Evolutionary conservation across 1,140 invertebrate genomes (phyloP).

Genomic region (Drosophila pseudoananassae): DNA sequence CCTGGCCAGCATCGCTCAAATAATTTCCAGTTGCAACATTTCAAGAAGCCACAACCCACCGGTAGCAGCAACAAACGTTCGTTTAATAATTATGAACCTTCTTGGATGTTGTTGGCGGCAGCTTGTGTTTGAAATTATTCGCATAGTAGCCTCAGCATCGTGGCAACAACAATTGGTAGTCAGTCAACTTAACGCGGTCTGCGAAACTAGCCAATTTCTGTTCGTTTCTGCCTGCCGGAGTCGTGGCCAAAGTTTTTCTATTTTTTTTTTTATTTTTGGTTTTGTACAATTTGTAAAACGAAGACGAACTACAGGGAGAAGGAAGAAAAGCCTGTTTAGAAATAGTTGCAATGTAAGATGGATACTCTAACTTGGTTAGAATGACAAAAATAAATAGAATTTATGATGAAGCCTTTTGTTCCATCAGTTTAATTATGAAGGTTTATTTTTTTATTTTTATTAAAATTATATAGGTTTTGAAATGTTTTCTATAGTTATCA

Average conservation of each 20-base stretch:
- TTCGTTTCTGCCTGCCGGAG: conserved; percentile 48
- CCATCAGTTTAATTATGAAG: too few relatives aligned
- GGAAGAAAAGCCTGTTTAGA: conserved; percentile 17
- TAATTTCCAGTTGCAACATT: conserved; percentile 69
- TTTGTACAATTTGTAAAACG: conserved; percentile 68
- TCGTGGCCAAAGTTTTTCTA: conserved; percentile 68
- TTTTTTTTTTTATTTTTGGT: conserved; percentile 18
- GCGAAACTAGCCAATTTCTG: conserved; percentile 77
- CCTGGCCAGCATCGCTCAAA: conserved; percentile 45
- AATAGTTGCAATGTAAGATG: not conserved
- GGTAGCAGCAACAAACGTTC: conserved; percentile 26
- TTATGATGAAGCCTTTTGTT: too few relatives aligned
- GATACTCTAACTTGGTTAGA: not conserved
- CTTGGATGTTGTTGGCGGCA: conserved; percentile 75
- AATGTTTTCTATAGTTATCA: not conserved
- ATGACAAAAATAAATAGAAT: not conserved
- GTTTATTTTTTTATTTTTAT: not conserved
- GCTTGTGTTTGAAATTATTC: conserved; percentile 79
- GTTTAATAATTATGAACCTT: conserved; percentile 78
- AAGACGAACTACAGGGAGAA: conserved; percentile 58
- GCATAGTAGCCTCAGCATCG: conserved; percentile 70
- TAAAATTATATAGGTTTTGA: not conserved
- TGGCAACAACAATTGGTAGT: conserved; percentile 79
- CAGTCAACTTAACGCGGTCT: conserved; percentile 78
- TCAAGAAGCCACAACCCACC: conserved; percentile 65